Percentiles rank a stretch among this genome's conserved stretches.
Conservation (phyloP, 2,888 invertebrate genomes). For the Dolichomitus sp. region DNA sequence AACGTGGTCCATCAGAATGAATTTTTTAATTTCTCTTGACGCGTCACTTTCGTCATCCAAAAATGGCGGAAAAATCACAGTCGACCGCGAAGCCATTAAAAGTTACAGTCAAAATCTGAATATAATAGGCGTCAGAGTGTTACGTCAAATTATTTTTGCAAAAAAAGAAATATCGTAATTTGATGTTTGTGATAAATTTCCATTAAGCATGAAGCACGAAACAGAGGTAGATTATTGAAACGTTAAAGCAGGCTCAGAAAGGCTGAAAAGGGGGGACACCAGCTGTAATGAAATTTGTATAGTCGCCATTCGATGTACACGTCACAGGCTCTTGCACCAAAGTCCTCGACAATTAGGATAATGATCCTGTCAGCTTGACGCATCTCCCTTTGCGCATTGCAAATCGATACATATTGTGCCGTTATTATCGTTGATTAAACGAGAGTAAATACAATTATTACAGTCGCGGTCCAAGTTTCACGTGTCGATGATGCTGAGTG, state of each 20-base stretch:
- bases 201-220: neutral
- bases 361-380: slow-evolving; percentile 33
- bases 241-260: neutral
- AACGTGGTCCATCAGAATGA: too few relatives aligned
- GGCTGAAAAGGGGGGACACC: neutral
- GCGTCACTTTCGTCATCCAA: too few relatives aligned
- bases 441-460: slow-evolving; percentile 43
- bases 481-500: slow-evolving; percentile 35
- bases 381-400: slow-evolving; percentile 34
- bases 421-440: slow-evolving; percentile 68
- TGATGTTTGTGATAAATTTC: neutral
- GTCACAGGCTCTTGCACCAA: slow-evolving; percentile 2
- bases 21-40: too few relatives aligned
- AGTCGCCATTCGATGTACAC: neutral
- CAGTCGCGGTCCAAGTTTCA: slow-evolving; percentile 22
- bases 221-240: neutral
- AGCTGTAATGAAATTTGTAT: slow-evolving; percentile 8
- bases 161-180: too few relatives aligned
- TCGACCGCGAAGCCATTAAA: neutral
- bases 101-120: neutral
- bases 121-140: too few relatives aligned
- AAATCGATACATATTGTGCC: slow-evolving; percentile 59
- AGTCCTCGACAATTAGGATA: slow-evolving; percentile 58
- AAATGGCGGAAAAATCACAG: too few relatives aligned
- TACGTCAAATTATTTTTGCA: too few relatives aligned